Conservation (phyloP, 2,797 vertebrate genomes). For the Moxostoma hubbsi region DNA sequence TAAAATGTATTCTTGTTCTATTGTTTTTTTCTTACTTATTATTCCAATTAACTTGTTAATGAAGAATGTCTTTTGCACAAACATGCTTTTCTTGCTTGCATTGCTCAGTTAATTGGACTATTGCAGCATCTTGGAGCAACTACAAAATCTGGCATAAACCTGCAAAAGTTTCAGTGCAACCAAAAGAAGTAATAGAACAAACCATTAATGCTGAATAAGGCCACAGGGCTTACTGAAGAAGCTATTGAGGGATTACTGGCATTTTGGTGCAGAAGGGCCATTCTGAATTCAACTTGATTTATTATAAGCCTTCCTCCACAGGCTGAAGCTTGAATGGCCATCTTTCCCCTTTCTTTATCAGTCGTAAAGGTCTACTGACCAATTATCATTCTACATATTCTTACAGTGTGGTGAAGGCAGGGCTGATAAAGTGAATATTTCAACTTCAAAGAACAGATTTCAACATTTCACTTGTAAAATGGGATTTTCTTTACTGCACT, state of each 20-base stretch:
- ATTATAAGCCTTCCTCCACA: constrained; percentile 15
- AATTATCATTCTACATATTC: not conserved
- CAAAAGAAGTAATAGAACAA: constrained; percentile 1
- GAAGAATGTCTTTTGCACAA: not conserved
- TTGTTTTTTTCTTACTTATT: not conserved
- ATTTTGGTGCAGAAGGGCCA: constrained; percentile 12
- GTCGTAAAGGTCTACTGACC: constrained; percentile 3
- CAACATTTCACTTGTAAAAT: not conserved
- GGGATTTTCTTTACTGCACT: not conserved
- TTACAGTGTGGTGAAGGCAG: not conserved
- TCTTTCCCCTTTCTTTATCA: not conserved
- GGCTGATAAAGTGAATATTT: not conserved
- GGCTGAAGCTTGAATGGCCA: not conserved
- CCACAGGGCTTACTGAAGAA: constrained; percentile 12
- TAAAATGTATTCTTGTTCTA: not conserved
- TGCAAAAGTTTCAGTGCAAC: not conserved
- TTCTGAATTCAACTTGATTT: constrained; percentile 16
- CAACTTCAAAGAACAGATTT: not conserved
- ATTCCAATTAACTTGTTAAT: not conserved
- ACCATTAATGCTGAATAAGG: constrained; percentile 24
- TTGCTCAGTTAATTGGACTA: constrained; percentile 18
- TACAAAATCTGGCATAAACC: not conserved
- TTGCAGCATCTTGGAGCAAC: not conserved
- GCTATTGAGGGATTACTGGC: constrained; percentile 24
- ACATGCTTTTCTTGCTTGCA: not conserved